These are phyloP conservation scores for Diplazon laetatorius DNA, from an alignment of 2,888 invertebrate genomes.

Conservation along the genomic window DNA sequence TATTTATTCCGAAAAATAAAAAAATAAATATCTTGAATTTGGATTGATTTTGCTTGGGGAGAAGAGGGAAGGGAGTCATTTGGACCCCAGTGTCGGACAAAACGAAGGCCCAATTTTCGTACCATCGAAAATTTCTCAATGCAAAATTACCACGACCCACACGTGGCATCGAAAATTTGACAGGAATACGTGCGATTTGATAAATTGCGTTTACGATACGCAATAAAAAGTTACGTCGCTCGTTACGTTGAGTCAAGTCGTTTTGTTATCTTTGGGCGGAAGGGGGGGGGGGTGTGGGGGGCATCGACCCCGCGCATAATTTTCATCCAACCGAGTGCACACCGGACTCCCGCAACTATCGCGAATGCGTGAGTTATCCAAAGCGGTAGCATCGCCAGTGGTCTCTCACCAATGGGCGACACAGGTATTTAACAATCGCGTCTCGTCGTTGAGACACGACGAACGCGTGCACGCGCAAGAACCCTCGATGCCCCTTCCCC, in stretches of 20 bases:
- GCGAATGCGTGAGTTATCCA: conserved; percentile 57
- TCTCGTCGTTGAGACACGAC: conserved; percentile 48
- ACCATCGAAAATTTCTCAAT: conserved; percentile 1
- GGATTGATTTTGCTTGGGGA: too few species aligned
- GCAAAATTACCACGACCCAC: too few species aligned
- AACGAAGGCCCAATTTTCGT: conserved; percentile 8
- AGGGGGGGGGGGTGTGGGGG: too few species aligned
- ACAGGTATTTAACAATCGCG: conserved; percentile 64
- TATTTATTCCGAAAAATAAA: too few species aligned
- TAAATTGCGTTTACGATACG: conserved; percentile 19
- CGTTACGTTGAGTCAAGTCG: conserved; percentile 20
- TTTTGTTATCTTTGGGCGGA: conserved; percentile 56
- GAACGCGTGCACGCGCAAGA: conserved; percentile 45
- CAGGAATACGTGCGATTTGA: not conserved
- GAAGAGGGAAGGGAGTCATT: too few species aligned
- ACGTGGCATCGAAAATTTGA: too few species aligned
- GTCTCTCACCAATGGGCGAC: too few species aligned
- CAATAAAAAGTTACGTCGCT: too few species aligned
- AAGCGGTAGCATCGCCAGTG: conserved; percentile 20
- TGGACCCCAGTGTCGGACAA: too few species aligned
- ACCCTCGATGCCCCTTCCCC: conserved; percentile 36
- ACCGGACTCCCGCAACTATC: conserved; percentile 56
- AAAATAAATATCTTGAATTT: too few species aligned
- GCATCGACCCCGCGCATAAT: conserved; percentile 61
- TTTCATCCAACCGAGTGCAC: conserved; percentile 49